These are phyloP conservation scores for Rhynchotus rufescens DNA, from an alignment of 2,797 vertebrate genomes.

Conservation along the genomic window DNA sequence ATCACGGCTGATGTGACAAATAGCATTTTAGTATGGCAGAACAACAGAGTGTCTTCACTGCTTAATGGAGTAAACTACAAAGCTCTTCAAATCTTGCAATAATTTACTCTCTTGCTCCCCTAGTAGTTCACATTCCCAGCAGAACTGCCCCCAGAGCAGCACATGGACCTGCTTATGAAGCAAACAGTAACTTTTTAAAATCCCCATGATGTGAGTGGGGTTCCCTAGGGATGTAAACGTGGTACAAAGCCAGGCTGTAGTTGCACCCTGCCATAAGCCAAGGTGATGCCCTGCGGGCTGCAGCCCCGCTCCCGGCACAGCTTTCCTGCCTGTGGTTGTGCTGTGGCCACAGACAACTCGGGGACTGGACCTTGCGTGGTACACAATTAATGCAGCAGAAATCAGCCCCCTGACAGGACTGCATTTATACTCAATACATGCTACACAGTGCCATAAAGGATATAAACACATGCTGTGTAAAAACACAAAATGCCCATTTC, in stretches of 20 bases:
- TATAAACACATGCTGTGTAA: rapidly evolving
- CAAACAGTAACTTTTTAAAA: neutral
- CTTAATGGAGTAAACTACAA: neutral
- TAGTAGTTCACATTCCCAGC: neutral
- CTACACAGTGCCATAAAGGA: neutral
- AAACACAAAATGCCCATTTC: neutral
- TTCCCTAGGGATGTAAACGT: neutral
- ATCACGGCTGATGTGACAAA: neutral
- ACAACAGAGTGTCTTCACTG: neutral
- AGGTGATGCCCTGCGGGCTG: rapidly evolving
- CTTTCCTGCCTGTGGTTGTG: neutral
- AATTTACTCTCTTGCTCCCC: neutral
- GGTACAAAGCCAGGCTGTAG: neutral
- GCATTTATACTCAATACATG: neutral
- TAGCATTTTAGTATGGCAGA: neutral
- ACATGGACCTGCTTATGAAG: rapidly evolving
- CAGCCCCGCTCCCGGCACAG: neutral
- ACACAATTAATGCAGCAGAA: neutral
- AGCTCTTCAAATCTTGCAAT: neutral
- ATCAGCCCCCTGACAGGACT: neutral
- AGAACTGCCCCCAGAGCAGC: neutral
- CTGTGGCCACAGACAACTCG: neutral
- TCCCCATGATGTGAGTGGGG: rapidly evolving
- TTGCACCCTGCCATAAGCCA: rapidly evolving
- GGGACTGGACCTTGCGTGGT: neutral